These are phyloP conservation scores for Simalia tracyae DNA, from an alignment of 2,797 vertebrate genomes.

Conservation along the genomic window DNA sequence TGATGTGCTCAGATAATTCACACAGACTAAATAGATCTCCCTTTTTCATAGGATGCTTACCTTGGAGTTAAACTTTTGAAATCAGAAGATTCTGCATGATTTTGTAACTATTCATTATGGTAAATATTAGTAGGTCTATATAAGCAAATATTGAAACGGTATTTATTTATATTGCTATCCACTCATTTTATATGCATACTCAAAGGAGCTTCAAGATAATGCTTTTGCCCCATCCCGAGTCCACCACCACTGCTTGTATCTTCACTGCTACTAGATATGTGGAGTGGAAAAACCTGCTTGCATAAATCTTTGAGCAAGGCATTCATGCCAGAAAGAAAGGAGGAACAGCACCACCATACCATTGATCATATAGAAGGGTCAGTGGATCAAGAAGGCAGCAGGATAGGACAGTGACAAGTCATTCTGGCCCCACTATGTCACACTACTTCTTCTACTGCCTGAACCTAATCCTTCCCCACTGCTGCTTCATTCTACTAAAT, in stretches of 20 bases:
- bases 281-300: too few relatives aligned
- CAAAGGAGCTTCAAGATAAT: background rate
- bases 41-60: background rate
- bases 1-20: background rate
- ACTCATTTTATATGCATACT: background rate
- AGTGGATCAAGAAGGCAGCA: too few relatives aligned
- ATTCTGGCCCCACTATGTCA: too few relatives aligned
- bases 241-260: background rate
- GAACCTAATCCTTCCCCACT: too few relatives aligned
- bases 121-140: background rate
- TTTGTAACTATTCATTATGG: background rate
- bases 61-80: background rate
- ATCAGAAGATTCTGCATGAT: background rate
- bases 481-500: too few relatives aligned
- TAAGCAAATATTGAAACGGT: background rate
- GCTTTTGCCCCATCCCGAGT: background rate
- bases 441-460: too few relatives aligned
- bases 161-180: background rate
- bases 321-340: too few relatives aligned
- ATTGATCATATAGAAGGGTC: too few relatives aligned
- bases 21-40: constrained; percentile 35
- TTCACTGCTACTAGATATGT: too few relatives aligned
- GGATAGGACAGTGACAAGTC: too few relatives aligned
- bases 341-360: too few relatives aligned
- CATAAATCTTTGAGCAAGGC: too few relatives aligned